A percentile compares a stretch with the other conserved stretches of the same genome.
These are phyloP conservation scores for Cosmorhoe ocellata DNA, from an alignment of 2,888 invertebrate species.

Conservation along the genomic window DNA sequence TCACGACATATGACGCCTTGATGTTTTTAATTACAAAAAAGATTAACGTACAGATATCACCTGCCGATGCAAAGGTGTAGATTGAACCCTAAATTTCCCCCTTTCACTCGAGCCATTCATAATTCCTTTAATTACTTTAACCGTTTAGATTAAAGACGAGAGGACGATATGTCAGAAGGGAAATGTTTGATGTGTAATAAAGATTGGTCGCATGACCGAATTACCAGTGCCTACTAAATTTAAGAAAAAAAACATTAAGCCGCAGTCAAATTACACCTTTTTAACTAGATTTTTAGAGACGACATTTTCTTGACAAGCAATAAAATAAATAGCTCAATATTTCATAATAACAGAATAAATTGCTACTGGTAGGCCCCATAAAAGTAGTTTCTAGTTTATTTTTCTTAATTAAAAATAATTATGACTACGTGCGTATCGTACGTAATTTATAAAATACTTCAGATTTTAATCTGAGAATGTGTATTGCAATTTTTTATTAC, in stretches of 20 bases:
- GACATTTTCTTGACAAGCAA: slow-evolving; percentile 17
- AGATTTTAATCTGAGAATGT: slow-evolving; percentile 27
- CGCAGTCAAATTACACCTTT: slow-evolving; percentile 10
- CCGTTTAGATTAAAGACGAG: slow-evolving; percentile 47
- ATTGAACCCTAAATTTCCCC: slow-evolving; percentile 69
- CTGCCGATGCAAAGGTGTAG: slow-evolving; percentile 77
- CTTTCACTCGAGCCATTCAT: slow-evolving; percentile 41
- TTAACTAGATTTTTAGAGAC: slow-evolving; percentile 14
- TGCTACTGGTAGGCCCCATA: slow-evolving; percentile 31
- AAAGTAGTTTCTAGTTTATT: slow-evolving; percentile 29
- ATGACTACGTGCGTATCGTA: slow-evolving; percentile 24
- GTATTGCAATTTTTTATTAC: slow-evolving; percentile 29
- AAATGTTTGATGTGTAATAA: slow-evolving; percentile 39
- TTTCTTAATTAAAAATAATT: slow-evolving; percentile 35
- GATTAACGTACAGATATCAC: slow-evolving; percentile 61
- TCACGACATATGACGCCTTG: slow-evolving; percentile 69
- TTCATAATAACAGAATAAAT: slow-evolving; percentile 31
- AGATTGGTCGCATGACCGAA: slow-evolving; percentile 39
- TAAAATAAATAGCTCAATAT: slow-evolving; percentile 24
- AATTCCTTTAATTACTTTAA: slow-evolving; percentile 51
- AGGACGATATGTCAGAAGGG: slow-evolving; percentile 33
- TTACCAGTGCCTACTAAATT: slow-evolving; percentile 27
- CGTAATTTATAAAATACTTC: slow-evolving; percentile 22
- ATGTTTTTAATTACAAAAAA: slow-evolving; percentile 64
- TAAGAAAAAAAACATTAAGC: slow-evolving; percentile 11